Evolutionary conservation across 2,888 invertebrate species (phyloP), one percentile per base, ranked within the genome.

Genomic region (Mesoligia furuncula): DNA sequence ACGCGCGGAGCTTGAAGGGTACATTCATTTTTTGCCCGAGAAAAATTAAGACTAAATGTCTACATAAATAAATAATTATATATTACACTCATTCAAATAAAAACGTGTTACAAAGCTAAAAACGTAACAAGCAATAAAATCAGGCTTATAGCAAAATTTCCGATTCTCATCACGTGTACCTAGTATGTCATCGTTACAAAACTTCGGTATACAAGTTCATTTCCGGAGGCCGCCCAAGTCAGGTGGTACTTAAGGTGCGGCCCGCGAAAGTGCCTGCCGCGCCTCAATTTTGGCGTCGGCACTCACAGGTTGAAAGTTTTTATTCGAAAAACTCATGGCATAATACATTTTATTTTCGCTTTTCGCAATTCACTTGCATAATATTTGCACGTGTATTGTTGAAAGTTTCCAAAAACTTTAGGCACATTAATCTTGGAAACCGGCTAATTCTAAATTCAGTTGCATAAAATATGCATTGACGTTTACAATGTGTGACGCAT

Each of bases 201-300:
- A 83, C 86, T 57, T 64, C 61, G 78, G 77, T 73, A 78, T 65
- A 84, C 83, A 83, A 82, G 83, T 81, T 85, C 86, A 77, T 88
- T 88, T 88, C 87, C 87, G 82, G 79, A 65, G 80, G 79, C 77
- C 72, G 57, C 61, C 64, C 81, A 66, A 81, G 79, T 85, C 80
- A 84, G 79, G 86, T 87, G 82, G 81, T 75, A 75, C 80, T 79
- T 71, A 42, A 84, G 89, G 89, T 86, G 89, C 77, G 89, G 85
- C 84, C 67, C 85, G 89, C 84, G 89, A 89, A 89, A 89, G 89
- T 89, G 86, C 76, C 75, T 72, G 80, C 89, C 88, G 80, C 87
- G 68, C 90, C 90, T 82, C 76, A 66, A 70, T 72, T 75, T 76
- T 57, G 54, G 73, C 74, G 71, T 81, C 74, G 72, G 13, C 0